Base-by-base conservation (phyloP, 2,888 invertebrate species). In the Cordylochernes scorpioides region DNA sequence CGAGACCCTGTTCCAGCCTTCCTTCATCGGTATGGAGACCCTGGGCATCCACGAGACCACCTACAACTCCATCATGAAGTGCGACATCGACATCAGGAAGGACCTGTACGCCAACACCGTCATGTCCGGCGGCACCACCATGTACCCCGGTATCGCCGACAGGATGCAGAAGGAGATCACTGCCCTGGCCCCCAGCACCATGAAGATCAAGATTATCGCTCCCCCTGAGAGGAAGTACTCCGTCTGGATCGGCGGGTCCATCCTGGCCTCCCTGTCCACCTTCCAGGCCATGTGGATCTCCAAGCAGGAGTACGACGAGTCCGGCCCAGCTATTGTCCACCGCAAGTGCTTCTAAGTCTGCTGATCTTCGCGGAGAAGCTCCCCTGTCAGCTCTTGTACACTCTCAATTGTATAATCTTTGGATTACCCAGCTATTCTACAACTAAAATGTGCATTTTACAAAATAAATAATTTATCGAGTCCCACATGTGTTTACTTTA, bases 151-250 rank as follows among this genome's bases (percentile, higher is more conserved):
- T 63, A 84, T 86, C 56, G 84, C 84, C 45, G 84, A 86, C 61
- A 67, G 84, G 47, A 84, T 86, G 84, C 82, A 86, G 61, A 84
- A 84, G 60, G 84, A 86, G 62, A 80, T 84, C 61, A 78, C 78
- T 38, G 71, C 78, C 33, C 63, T 84, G 42, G 62, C 62, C 24
- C 63, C 63, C 29, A 50, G 55, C 43, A 63, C 63, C 28, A 64
- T 65, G 62, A 64, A 64, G 52, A 63, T 65, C 51, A 63, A 63
- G 52, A 61, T 63, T 48, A 80, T 82, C 58, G 80, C 82, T 46
- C 80, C 80, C 29, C 80, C 84, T 42, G 84, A 84, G 64, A 67
- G 86, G 54, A 86, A 86, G 59, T 84, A 86, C 67, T 84, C 84
- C 50, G 84, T 86, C 45, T 86, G 84, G 84, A 86, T 86, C 65